Conservation (phyloP, 2,797 vertebrate species). For the Acanthis flammea region DNA sequence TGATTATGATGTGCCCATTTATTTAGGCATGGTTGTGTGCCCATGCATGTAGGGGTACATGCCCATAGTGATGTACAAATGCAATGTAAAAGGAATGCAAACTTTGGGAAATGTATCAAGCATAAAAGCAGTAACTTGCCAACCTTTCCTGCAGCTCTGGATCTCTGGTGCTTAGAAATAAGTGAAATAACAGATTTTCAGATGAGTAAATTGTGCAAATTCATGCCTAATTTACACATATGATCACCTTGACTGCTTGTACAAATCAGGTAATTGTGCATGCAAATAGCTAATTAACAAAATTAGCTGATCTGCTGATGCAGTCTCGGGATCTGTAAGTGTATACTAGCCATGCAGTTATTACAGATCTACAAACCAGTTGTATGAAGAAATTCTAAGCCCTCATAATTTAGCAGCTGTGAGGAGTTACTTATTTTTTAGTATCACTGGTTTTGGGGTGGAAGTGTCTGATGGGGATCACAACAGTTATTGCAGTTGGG, state of each 20-base stretch:
- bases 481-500: not conserved
- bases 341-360: not conserved
- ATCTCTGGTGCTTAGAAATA: constrained; percentile 23
- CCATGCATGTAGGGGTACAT: accelerated
- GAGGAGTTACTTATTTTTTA: not conserved
- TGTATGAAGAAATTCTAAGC: not conserved
- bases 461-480: not conserved
- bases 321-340: not conserved
- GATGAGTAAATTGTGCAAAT: constrained; percentile 34
- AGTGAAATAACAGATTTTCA: constrained; percentile 24
- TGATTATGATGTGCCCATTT: not conserved
- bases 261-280: constrained; percentile 60
- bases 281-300: constrained; percentile 61
- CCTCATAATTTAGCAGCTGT: not conserved
- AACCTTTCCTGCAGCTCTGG: not conserved
- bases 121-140: not conserved
- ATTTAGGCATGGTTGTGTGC: not conserved
- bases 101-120: not conserved
- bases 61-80: not conserved
- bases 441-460: not conserved
- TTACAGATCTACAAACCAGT: not conserved
- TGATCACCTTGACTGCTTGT: constrained; percentile 56
- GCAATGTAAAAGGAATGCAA: not conserved
- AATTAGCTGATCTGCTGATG: constrained; percentile 43
- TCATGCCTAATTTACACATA: constrained; percentile 41